Evolutionary conservation across 2,888 invertebrate species (phyloP), one percentile per base, ranked within the genome.

Genomic region (Halictus quadricinctus): DNA sequence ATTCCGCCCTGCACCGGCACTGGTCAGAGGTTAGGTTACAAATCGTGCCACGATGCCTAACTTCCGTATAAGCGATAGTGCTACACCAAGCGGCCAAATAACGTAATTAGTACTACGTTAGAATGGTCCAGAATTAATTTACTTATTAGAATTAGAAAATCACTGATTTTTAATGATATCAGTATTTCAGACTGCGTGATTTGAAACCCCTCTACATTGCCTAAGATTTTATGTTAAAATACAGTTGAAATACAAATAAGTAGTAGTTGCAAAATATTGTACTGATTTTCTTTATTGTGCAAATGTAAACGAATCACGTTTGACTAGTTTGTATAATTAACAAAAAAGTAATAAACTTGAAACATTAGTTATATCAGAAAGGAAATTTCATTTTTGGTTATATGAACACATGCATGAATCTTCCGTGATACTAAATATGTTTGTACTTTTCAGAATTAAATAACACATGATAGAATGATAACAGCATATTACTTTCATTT

Each of bases 311-410:
- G 64, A 79, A 83, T 60, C 76, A 79, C 50, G 64, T 81, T 89
- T 87, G 82, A 87, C 84, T 88, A 88, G 80, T 80, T 87, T 82
- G 79, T 81, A 79, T 78, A 74, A 46, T 82, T 80, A 72, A 74
- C 86, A 29, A 76, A 72, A 70, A 73, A 79, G 77, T 46, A 72
- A 73, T 18, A 76, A 80, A 72, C 25, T 76, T 72, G 41, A 64
- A 74, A 77, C 41, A 79, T 76, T 76, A 25, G 29, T 36, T 79
- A 29, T 10, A 46, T 60, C 7, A 43, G 76, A 69, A 60, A 66
- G 13, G 5, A 48, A 50, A 50, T 50, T 50, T 15, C 50, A 50
- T 50, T 7, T 50, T 2, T 21, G 8, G 2, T 79, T 66, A 8
- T 72, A 78, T 29, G 36, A 66, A 77, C 76, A 66, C 18, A n/a